A percentile compares a stretch with the other conserved stretches of the same genome.
Conservation (phyloP, 2,113 vertebrate species). For the Hemiscyllium ocellatum region DNA sequence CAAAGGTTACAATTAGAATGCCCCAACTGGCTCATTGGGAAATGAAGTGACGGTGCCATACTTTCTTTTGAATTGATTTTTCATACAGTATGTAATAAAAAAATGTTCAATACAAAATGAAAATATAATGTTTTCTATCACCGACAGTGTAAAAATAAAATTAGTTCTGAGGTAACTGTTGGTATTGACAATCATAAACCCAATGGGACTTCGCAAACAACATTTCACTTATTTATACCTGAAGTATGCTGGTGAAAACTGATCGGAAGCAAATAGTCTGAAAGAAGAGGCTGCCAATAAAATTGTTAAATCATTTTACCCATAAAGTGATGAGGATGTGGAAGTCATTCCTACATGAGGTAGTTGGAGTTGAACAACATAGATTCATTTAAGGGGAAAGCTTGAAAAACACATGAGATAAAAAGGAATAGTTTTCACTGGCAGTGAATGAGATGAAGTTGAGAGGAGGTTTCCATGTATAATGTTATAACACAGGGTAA, state of each 20-base stretch:
- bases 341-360: not conserved
- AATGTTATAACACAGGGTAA: too few relatives aligned
- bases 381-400: not conserved
- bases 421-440: not conserved
- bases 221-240: not conserved
- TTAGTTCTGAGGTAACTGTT: not conserved
- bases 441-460: not conserved
- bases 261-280: not conserved
- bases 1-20: not conserved
- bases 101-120: not conserved
- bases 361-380: not conserved
- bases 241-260: not conserved
- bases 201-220: not conserved
- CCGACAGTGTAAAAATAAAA: not conserved
- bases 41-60: not conserved
- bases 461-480: not conserved
- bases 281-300: not conserved
- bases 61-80: not conserved
- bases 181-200: not conserved
- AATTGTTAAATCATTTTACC: not conserved
- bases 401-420: not conserved
- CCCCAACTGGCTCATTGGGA: not conserved
- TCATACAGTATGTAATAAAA: not conserved
- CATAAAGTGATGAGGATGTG: not conserved
- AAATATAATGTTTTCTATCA: not conserved